Base-by-base conservation (phyloP, 30 jellyfish, hydroid and myxozoan species). In the Aurelia sp. region DNA sequence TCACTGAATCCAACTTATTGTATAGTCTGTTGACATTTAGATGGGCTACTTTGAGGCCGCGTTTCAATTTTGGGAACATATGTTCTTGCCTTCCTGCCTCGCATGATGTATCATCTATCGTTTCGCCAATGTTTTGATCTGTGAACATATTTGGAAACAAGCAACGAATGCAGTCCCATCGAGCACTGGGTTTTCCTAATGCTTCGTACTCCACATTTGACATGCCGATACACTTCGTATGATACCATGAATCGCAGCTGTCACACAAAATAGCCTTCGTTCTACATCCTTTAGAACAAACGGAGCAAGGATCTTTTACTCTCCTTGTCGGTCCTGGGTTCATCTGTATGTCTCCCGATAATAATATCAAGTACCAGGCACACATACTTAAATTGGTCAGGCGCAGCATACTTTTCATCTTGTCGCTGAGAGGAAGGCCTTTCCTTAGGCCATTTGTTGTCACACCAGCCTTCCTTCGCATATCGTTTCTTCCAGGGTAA, bases 261-360 rank as follows among this genome's bases (percentile, higher is more conserved):
- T 27, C 33, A 27, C 33, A 27, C 33, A 27, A 27, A 27, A 27
- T 0, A 27, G 33, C 33, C 74, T 81, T 81, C 85, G 74, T 81
- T 44, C 87, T 38, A 33, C 91, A 81, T 38, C 92, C 88, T 82
- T 82, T 82, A 1, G 92, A 50, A 52, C 92, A 82, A 57, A 82
- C 16, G 1, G 86, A 55, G 79, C 92, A 82, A 67, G 86, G 86
- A 71, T 82, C 92, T 55, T 71, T 69, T 71, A 68, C 92, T 31
- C 91, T 80, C 35, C 91, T 63, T 65, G 82, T 67, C 21, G 92
- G 88, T n/a, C 88, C 92, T 19, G 78, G 92, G 79, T 27, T 27
- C 33, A 27, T 27, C 33, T 27, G 33, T 27, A 27, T 27, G 33
- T 27, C 33, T 27, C 33, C 87, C 48, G 83, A 63, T 18, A 80